Conservation (phyloP, 2,888 invertebrate species). For the Synanthedon vespiformis region DNA sequence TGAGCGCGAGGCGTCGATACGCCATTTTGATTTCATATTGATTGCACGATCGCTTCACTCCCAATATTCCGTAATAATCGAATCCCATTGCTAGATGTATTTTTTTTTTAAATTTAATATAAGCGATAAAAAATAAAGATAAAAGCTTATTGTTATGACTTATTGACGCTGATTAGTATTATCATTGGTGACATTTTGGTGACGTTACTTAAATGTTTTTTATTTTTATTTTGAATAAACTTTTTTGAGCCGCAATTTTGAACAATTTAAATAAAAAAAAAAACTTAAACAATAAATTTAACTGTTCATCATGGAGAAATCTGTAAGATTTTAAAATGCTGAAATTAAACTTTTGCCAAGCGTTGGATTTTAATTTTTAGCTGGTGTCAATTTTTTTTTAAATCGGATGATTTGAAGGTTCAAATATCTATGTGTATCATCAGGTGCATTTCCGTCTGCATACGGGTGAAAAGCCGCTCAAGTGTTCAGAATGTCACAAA, state of each 20-base stretch:
- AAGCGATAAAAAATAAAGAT: not conserved
- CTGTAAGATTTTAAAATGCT: too few species aligned
- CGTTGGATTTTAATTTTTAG: too few species aligned
- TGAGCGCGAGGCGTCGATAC: conserved; percentile 68
- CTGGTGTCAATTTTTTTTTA: too few species aligned
- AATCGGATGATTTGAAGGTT: too few species aligned
- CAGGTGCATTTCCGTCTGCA: conserved; percentile 64
- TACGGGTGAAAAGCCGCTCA: conserved; percentile 64
- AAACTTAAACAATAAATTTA: too few species aligned
- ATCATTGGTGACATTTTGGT: not conserved
- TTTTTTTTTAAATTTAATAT: not conserved
- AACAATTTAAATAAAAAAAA: too few species aligned
- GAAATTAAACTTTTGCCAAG: too few species aligned
- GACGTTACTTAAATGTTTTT: not conserved
- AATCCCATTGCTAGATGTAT: conserved; percentile 63
- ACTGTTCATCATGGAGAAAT: too few species aligned
- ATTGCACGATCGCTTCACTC: conserved; percentile 73
- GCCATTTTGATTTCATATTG: conserved; percentile 80
- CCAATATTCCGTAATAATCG: conserved; percentile 84
- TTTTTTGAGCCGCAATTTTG: too few species aligned
- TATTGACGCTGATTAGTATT: not conserved
- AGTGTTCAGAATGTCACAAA: conserved; percentile 60
- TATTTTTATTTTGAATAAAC: not conserved
- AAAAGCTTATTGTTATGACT: not conserved
- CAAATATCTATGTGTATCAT: too few species aligned